Evolutionary conservation across 2,113 vertebrate genomes (phyloP), one percentile per base, ranked within the genome.

Genomic region (Stegostoma tigrinum): DNA sequence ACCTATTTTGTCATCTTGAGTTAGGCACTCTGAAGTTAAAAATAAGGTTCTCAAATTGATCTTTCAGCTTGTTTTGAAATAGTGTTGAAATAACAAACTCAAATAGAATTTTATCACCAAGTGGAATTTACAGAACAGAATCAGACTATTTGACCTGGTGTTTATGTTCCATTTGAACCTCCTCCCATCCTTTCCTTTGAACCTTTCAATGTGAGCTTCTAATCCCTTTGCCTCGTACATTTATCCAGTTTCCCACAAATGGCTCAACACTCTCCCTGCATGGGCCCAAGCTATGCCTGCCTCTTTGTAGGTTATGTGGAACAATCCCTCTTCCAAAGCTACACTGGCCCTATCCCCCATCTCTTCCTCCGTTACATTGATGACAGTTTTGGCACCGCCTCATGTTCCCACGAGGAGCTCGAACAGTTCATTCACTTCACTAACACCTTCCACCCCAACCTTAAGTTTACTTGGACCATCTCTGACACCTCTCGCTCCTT

Each of bases 11-110:
- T 61, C 19, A 64, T 64, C 27, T 93, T 48, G n/a, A 66, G 34
- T n/a, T 2, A 21, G 19, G n/a, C 17, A 2, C 7, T 38, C 89
- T 66, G 89, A 93, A 6, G 61, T 64, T 66, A 38, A 93, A 93
- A 38, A 19, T 8, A 23, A 66, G n/a, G 7, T 66, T 64, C 61
- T 83, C 7, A 42, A 83, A 83, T 83, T 45, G 19, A 23, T 83
- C 80, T 66, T 93, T 67, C 89, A 93, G 7, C 19, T 38, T 19
- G 86, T 89, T 89, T 89, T 89, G 24, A 61, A 89, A 89, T 89
- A 61, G 21, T 66, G 66, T 93, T 64, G 55, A 66, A 93, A 93
- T 38, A 21, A 45, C 34, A 64, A 93, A 93, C 38, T 38, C 89
- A 38, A 34, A 93, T 93, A 23, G 6, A 91, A n/a, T 93, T 66